phyloP scores from a whole-genome alignment of 2,888 invertebrate genomes.

The Steromphala cineraria region DNA sequence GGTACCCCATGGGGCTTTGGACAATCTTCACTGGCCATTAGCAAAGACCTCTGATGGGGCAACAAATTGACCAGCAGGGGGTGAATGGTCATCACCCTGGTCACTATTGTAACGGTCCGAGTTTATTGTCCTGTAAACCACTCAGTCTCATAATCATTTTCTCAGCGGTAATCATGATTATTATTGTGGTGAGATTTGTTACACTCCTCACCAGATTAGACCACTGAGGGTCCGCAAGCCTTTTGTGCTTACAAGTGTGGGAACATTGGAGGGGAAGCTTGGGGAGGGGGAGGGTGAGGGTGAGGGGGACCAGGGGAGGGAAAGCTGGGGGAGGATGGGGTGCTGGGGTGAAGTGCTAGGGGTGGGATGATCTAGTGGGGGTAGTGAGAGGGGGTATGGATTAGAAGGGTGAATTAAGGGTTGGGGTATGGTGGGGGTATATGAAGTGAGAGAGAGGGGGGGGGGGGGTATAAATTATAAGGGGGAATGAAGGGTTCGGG shows the following conservation, averaged over 20 bases:
- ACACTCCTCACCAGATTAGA: neutral
- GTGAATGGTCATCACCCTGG: neutral
- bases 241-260: neutral
- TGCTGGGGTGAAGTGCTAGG: neutral
- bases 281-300: neutral
- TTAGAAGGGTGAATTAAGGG: too few species aligned
- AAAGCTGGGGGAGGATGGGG: neutral
- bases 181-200: neutral
- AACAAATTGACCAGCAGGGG: conserved; percentile 17
- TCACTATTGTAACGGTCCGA: neutral
- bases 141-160: neutral
- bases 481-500: too few species aligned
- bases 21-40: neutral
- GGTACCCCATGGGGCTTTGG: conserved; percentile 12
- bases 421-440: too few species aligned
- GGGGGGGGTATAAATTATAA: too few species aligned
- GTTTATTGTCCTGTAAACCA: neutral
- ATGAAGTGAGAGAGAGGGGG: too few species aligned
- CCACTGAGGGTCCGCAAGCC: too few species aligned
- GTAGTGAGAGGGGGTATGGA: too few species aligned
- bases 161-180: neutral
- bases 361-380: too few species aligned
- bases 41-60: neutral
- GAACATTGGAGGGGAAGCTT: neutral
- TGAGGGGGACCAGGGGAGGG: neutral